Base-by-base conservation (phyloP, 2,888 invertebrate genomes). In the Rotaria sp. region DNA sequence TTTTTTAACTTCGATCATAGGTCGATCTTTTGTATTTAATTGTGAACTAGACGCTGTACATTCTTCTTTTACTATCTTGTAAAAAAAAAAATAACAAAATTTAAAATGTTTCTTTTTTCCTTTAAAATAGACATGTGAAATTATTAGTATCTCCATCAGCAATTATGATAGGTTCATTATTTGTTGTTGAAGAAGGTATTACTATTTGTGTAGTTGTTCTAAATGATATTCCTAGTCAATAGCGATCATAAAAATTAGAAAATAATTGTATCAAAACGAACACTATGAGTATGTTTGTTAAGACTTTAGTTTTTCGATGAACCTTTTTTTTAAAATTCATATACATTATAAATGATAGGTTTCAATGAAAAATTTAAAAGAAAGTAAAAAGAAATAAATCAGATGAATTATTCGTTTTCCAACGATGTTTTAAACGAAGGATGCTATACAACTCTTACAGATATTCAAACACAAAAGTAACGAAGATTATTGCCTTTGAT, bases 1-100 rank as follows among this genome's bases (percentile, higher is more conserved):
- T 24, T 74, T 74, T 74, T 74, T 74, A 35, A 74, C 38, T 74
- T 74, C 74, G 11, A 74, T 38, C 74, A 74, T 74, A 35, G 74
- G 74, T 74, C 74, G 35, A 21, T 74, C 74, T 38, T 21, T 74
- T 57, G 57, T 26, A 18, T 35, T 74, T 4, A 38, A 74, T n/a
- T 57, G 57, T 7, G 57, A 24, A 57, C n/a, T n/a, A 2, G 57
- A 57, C 5, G 57, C n/a, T 15, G 30, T 74, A 30, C 30, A 21
- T 74, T 74, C 74, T 74, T 74, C 74, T 38, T 74, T 74, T 74
- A 35, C 74, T 74, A 38, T n/a, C 4, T 18, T 35, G 8, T 3
- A 41, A 41, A 41, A 5, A 41, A 41, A 41, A 41, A 41, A 41
- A 41, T 8, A 41, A 41, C 4, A 41, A 41, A 5, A 41, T 41